Base-by-base conservation (phyloP, 2,888 invertebrate species). In the Heliconius ethilla region DNA sequence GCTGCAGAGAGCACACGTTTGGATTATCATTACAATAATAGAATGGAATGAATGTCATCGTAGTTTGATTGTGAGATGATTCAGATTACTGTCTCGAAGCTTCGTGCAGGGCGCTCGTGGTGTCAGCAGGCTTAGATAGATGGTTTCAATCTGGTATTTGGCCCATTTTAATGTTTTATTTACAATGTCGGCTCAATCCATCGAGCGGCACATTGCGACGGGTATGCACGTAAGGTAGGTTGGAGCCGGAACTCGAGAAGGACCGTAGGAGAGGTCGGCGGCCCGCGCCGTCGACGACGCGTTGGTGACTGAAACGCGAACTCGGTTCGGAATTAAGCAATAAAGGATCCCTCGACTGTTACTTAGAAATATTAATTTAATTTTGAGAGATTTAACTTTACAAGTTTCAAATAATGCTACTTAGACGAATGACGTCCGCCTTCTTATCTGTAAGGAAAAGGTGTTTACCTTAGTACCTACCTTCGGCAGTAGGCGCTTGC, bases 281-380 rank as follows among this genome's bases (percentile, higher is more conserved):
- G 86, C 82, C 78, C 76, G 78, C 76, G 83, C 83, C 87, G 89
- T 83, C 85, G 90, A 86, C 90, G 79, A 91, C 89, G 92, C 85
- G 94, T 89, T 90, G 94, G 94, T 89, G 93, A 94, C 94, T 94
- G 93, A 92, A 87, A 90, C 88, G 89, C 88, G 85, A 89, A 90
- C 88, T 90, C 90, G 89, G 83, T 92, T 91, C 90, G 89, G 88
- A 89, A 87, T 86, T 87, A 88, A 92, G 92, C 91, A 92, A 92
- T 92, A 90, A 88, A 89, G 89, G 89, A 91, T 92, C 93, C 93
- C 93, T 90, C 89, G 93, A 94, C 94, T 94, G 93, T 92, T 40
- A 93, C 90, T 93, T 93, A 93, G 92, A 89, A 89, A 92, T 92
- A 93, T 89, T 92, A 93, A 91, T 93, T 93, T 94, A 93, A 94